These are phyloP conservation scores for Morpho achilles DNA, from an alignment of 2,888 invertebrate genomes.

Conservation along the genomic window DNA sequence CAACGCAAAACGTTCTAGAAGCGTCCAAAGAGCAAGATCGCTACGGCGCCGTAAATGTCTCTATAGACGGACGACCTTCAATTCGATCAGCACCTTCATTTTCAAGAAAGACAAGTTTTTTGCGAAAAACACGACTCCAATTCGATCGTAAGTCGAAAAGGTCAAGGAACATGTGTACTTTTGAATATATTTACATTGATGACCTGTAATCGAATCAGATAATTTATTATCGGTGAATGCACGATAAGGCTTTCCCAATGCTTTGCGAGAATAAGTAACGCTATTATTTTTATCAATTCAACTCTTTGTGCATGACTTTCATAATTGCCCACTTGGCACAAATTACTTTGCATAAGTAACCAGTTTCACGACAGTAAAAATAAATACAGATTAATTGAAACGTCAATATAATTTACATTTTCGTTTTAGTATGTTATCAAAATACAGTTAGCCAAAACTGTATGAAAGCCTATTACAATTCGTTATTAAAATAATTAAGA, in stretches of 20 bases:
- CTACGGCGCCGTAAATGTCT: conserved; percentile 7
- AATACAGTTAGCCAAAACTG: too few species aligned
- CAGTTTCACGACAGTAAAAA: too few species aligned
- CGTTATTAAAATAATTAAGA: too few species aligned
- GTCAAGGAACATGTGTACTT: conserved; percentile 51
- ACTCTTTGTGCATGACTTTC: not conserved
- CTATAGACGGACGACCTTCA: conserved; percentile 39
- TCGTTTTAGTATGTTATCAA: too few species aligned
- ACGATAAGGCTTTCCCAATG: conserved; percentile 43
- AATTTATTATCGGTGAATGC: conserved; percentile 44
- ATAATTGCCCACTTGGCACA: too few species aligned
- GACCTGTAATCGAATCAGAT: conserved; percentile 36
- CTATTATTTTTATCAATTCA: not conserved
- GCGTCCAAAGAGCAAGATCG: conserved; percentile 3
- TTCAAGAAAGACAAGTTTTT: conserved; percentile 52
- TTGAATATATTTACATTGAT: conserved; percentile 33
- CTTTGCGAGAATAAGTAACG: not conserved
- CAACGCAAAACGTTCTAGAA: conserved; percentile 2
- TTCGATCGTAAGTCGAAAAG: conserved; percentile 24
- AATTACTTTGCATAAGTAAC: too few species aligned
- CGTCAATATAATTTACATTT: too few species aligned
- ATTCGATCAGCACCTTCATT: conserved; percentile 49
- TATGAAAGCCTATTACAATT: too few species aligned
- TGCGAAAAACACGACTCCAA: conserved; percentile 51
- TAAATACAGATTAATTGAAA: too few species aligned